A percentile compares a stretch with the other conserved stretches of the same genome.
phyloP scores from a whole-genome alignment of 2,888 invertebrate genomes.

The Muscina levida region DNA sequence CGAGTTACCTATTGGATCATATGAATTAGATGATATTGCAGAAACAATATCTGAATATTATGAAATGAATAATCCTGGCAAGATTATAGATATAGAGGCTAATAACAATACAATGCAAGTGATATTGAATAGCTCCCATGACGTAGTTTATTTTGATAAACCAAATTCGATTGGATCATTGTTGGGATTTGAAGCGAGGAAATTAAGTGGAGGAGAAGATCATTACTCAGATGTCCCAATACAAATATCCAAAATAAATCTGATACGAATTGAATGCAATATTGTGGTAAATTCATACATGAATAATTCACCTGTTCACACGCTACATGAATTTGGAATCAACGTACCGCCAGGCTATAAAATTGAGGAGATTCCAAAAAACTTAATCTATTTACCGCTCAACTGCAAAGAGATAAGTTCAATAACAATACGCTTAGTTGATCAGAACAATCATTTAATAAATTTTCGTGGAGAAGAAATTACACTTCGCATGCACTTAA shows the following conservation, averaged over 20 bases:
- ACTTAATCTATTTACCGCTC: slow-evolving; percentile 5
- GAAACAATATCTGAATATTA: not conserved
- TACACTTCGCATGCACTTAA: not conserved
- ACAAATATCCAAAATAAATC: not conserved
- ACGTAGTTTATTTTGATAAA: not conserved
- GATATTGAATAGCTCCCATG: slow-evolving; percentile 9
- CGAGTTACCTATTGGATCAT: slow-evolving; percentile 9
- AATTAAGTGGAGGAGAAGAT: not conserved
- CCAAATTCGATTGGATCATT: not conserved
- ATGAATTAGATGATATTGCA: slow-evolving; percentile 15
- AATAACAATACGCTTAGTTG: not conserved
- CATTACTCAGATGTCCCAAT: not conserved
- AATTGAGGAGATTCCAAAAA: slow-evolving; percentile 2
- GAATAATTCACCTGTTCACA: slow-evolving; percentile 3
- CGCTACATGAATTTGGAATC: slow-evolving; percentile 18
- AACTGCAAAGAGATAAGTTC: slow-evolving; percentile 1
- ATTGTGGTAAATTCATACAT: not conserved
- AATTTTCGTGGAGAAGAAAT: not conserved
- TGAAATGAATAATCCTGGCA: not conserved
- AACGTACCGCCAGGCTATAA: slow-evolving; percentile 10
- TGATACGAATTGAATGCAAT: not conserved
- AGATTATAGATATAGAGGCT: not conserved
- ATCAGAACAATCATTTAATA: not conserved
- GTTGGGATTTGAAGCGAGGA: not conserved
- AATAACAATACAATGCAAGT: slow-evolving; percentile 8